phyloP scores from a whole-genome alignment of 2,113 vertebrate species.

The Hemiscyllium ocellatum region DNA sequence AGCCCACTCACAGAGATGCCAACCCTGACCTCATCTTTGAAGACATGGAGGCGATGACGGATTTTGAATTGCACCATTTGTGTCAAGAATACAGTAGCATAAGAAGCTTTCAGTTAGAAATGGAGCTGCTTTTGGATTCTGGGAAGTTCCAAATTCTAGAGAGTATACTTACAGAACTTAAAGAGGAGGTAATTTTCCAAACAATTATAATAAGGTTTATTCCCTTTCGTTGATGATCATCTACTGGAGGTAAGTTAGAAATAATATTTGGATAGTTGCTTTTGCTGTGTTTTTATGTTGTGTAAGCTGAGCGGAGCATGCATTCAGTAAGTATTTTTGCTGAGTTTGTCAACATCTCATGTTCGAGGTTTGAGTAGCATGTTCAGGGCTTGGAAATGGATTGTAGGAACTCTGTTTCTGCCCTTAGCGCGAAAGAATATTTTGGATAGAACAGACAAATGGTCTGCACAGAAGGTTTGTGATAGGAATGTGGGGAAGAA shows the following conservation, averaged over 20 bases:
- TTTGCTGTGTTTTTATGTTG: not conserved
- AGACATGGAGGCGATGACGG: conserved; percentile 96
- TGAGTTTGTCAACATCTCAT: not conserved
- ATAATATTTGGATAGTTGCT: not conserved
- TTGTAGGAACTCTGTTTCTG: not conserved
- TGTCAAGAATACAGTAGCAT: conserved; percentile 78
- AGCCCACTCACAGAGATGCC: conserved; percentile 83
- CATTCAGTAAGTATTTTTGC: not conserved
- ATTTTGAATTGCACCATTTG: conserved; percentile 87
- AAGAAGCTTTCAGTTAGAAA: conserved; percentile 68
- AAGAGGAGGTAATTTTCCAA: conserved; percentile 64
- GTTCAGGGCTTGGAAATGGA: not conserved
- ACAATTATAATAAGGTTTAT: not conserved
- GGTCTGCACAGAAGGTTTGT: not conserved
- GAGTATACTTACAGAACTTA: conserved; percentile 67
- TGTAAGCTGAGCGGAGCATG: not conserved
- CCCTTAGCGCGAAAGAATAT: not conserved
- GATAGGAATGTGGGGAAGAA: not conserved
- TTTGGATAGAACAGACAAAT: not conserved
- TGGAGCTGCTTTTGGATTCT: conserved; percentile 75
- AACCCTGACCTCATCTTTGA: conserved; percentile 83
- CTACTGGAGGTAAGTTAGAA: too few relatives aligned
- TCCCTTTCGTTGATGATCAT: not conserved
- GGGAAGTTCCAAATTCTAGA: conserved; percentile 80
- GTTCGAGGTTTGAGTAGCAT: not conserved